Percentiles rank a stretch among this genome's conserved stretches.
Conservation (phyloP, 2,888 invertebrate genomes). For the Heteropelma amictum region DNA sequence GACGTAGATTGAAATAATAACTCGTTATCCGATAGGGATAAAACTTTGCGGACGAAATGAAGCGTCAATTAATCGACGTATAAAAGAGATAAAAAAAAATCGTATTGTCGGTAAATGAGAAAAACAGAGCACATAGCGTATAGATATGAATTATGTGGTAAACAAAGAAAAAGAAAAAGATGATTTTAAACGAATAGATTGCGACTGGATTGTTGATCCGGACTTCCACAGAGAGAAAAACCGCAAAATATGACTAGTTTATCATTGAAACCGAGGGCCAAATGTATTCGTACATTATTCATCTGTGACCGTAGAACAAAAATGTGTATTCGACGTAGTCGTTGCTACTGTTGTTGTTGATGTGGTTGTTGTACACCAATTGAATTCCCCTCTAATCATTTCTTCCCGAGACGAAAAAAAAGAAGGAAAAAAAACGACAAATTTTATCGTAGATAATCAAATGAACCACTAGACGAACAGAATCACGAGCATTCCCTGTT, state of each 20-base stretch:
- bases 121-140: not conserved
- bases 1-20: constrained; percentile 10
- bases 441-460: not conserved
- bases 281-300: constrained; percentile 49
- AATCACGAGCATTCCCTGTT: constrained; percentile 37
- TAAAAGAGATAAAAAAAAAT: too few species aligned
- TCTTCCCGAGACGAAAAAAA: constrained; percentile 36
- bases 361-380: constrained; percentile 33
- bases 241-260: constrained; percentile 17
- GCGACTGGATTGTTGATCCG: constrained; percentile 24
- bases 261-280: constrained; percentile 54
- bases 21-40: constrained; percentile 11
- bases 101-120: not conserved
- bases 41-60: not conserved
- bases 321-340: constrained; percentile 37
- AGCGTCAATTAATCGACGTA: constrained; percentile 37
- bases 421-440: not conserved
- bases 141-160: not conserved
- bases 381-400: constrained; percentile 36
- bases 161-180: not conserved
- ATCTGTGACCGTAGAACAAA: constrained; percentile 46
- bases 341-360: constrained; percentile 32
- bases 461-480: constrained; percentile 41
- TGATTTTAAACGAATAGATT: constrained; percentile 17
- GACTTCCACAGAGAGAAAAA: constrained; percentile 35